Evolutionary conservation across 1,140 invertebrate species (phyloP).

Genomic region (Drosophila mojavensis): DNA sequence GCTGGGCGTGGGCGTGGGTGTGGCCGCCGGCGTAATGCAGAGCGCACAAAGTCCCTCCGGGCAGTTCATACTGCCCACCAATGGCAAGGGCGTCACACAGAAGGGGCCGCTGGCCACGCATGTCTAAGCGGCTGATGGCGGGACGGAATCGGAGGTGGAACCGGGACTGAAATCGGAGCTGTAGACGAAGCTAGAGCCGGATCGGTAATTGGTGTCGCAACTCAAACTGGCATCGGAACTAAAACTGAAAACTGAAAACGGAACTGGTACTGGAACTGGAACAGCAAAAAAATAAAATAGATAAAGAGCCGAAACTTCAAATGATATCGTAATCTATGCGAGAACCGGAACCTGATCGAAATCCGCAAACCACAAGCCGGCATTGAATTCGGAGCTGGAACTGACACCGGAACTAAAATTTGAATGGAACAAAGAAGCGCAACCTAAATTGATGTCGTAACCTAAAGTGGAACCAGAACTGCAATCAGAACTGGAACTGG

Average conservation of each 20-base stretch:
- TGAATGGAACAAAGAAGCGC: neutral
- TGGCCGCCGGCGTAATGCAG: slow-evolving; percentile 22
- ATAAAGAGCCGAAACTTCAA: neutral
- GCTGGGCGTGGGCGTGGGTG: slow-evolving; percentile 29
- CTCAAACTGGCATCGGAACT: neutral
- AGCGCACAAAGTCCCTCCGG: slow-evolving; percentile 81
- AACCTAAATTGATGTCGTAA: neutral
- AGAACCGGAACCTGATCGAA: neutral
- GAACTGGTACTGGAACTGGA: neutral
- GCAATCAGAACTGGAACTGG: neutral
- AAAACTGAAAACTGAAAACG: neutral
- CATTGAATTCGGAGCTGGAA: neutral
- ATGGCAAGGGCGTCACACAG: slow-evolving; percentile 78
- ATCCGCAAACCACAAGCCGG: neutral
- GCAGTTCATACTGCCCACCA: slow-evolving; percentile 83
- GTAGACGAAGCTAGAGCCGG: neutral
- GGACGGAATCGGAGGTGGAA: slow-evolving; percentile 4
- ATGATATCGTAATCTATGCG: neutral
- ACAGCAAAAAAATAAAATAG: neutral
- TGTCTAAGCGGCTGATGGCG: slow-evolving; percentile 59
- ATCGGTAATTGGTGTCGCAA: neutral
- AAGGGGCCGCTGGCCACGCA: slow-evolving; percentile 82
- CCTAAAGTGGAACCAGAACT: neutral
- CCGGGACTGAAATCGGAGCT: neutral
- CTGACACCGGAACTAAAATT: neutral